A percentile compares a stretch with the other conserved stretches of the same genome.
Conservation (phyloP, 1,140 invertebrate species). For the Drosophila orena region DNA sequence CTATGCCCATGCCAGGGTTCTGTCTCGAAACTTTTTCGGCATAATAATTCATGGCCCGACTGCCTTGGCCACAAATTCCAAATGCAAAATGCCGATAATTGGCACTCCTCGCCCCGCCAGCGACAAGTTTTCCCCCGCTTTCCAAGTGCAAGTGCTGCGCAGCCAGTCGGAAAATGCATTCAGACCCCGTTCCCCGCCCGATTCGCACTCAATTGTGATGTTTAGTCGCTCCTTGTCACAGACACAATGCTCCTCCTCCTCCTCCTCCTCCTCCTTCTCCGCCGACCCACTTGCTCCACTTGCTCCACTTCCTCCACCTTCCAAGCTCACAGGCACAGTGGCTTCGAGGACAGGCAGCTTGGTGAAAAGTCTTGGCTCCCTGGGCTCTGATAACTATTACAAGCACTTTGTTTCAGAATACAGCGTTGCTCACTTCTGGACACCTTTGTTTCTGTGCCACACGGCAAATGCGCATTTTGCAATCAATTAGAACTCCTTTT, state of each 20-base stretch:
- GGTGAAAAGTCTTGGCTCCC: not conserved
- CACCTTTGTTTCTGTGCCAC: no score
- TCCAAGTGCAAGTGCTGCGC: slow-evolving; percentile 9
- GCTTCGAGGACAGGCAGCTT: not conserved
- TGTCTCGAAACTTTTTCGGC: slow-evolving; percentile 58
- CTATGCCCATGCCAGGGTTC: slow-evolving; percentile 25
- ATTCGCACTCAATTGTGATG: slow-evolving; percentile 40
- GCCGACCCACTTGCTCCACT: slow-evolving; percentile 1
- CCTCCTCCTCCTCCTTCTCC: slow-evolving; percentile 1
- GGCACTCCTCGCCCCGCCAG: slow-evolving; percentile 20
- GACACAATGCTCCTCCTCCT: slow-evolving; percentile 7
- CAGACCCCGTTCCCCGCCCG: not conserved
- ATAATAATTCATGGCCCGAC: slow-evolving; percentile 68
- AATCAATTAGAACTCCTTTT: no score
- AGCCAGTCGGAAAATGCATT: slow-evolving; percentile 48
- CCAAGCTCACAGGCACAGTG: not conserved
- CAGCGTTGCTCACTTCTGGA: no score
- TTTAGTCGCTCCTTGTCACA: slow-evolving; percentile 41
- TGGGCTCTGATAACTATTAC: no score
- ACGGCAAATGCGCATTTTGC: no score
- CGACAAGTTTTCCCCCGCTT: slow-evolving; percentile 15
- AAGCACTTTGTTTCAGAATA: no score
- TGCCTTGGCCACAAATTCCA: slow-evolving; percentile 27
- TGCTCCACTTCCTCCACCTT: not conserved
- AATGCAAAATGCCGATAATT: slow-evolving; percentile 59